phyloP scores from a whole-genome alignment of 2,888 invertebrate genomes.

The Phyllotreta cruciferae region DNA sequence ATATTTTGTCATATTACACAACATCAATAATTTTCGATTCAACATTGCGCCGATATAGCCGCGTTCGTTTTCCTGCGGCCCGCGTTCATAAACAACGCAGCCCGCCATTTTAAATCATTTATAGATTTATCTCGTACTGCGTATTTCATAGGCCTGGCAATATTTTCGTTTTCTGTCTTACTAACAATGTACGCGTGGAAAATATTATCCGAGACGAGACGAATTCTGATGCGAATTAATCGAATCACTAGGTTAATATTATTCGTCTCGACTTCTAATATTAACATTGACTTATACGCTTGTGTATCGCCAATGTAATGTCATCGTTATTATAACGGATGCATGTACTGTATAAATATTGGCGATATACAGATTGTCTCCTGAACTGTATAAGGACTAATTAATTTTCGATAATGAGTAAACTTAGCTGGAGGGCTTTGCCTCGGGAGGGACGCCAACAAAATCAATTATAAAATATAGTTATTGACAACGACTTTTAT shows the following conservation, averaged over 20 bases:
- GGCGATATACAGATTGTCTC: no score
- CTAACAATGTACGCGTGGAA: slow-evolving; percentile 41
- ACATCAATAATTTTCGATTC: slow-evolving; percentile 34
- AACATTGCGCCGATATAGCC: slow-evolving; percentile 33
- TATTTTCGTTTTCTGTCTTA: slow-evolving; percentile 40
- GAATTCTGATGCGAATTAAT: slow-evolving; percentile 15
- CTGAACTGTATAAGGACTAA: no score
- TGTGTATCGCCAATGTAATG: background rate
- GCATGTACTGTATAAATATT: no score
- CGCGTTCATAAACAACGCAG: slow-evolving; percentile 39
- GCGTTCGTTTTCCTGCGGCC: slow-evolving; percentile 32
- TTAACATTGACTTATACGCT: background rate
- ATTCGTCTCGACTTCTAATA: background rate
- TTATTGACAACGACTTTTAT: slow-evolving; percentile 25
- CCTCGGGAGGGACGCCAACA: slow-evolving; percentile 6
- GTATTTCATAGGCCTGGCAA: slow-evolving; percentile 39
- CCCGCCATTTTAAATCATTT: slow-evolving; percentile 41
- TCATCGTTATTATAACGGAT: no score
- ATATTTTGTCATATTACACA: slow-evolving; percentile 36
- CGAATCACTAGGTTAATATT: slow-evolving; percentile 14
- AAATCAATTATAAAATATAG: slow-evolving; percentile 21
- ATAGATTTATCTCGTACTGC: slow-evolving; percentile 42
- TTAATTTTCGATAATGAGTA: background rate
- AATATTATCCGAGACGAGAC: slow-evolving; percentile 26
- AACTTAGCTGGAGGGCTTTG: background rate